Percentiles rank a stretch among this genome's conserved stretches.
These are phyloP conservation scores for Lepas anatifera DNA, from an alignment of 2,888 invertebrate species.

Conservation along the genomic window DNA sequence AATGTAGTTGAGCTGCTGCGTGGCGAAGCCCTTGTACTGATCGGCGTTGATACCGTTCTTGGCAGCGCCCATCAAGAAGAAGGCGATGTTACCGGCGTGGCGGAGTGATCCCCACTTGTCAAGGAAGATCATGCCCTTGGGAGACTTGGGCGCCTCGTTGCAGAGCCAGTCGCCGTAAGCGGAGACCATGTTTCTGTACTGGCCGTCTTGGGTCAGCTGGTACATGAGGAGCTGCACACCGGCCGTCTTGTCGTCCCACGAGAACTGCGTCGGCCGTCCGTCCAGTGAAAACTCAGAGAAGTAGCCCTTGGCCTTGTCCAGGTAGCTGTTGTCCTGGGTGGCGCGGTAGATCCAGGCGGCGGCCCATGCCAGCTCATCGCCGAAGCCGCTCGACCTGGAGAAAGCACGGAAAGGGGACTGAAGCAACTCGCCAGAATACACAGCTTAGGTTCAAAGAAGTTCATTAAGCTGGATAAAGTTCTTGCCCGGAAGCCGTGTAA, in stretches of 20 bases:
- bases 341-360: constrained; percentile 45
- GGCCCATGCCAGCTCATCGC: constrained; percentile 46
- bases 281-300: constrained; percentile 30
- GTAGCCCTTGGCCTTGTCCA: constrained; percentile 35
- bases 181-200: constrained; percentile 36
- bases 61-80: constrained; percentile 40
- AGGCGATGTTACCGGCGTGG: constrained; percentile 44
- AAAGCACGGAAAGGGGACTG: no score
- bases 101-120: constrained; percentile 43
- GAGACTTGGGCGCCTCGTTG: constrained; percentile 38
- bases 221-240: constrained; percentile 41
- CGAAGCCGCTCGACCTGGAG: constrained; percentile 40
- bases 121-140: constrained; percentile 42
- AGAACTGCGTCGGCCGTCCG: constrained; percentile 35
- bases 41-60: background rate
- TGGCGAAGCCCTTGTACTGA: constrained; percentile 41
- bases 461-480: no score
- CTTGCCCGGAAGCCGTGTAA: no score
- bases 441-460: no score
- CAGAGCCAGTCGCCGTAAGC: constrained; percentile 42
- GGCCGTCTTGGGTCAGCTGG: constrained; percentile 35
- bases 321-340: constrained; percentile 38
- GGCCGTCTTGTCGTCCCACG: constrained; percentile 43
- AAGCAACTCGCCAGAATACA: no score
- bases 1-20: constrained; percentile 43